A percentile compares a stretch with the other conserved stretches of the same genome.
phyloP scores from a whole-genome alignment of 2,797 vertebrate genomes.

The Helicolenus hilgendorfi region DNA sequence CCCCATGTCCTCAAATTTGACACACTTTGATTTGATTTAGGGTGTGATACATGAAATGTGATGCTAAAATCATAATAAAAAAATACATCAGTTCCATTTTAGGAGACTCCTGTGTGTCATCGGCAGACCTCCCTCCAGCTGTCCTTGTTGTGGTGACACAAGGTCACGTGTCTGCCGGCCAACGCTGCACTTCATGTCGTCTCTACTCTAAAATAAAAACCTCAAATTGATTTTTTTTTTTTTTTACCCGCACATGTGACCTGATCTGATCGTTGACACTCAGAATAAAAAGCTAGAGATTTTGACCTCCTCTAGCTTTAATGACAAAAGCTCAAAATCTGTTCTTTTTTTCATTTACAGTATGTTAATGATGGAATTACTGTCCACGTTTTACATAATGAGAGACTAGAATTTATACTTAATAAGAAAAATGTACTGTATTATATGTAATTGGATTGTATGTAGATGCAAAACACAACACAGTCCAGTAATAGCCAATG shows the following conservation, averaged over 20 bases:
- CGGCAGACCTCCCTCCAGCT: neutral
- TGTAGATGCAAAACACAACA: too few species aligned
- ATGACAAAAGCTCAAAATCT: too few species aligned
- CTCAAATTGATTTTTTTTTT: neutral
- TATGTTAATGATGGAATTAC: neutral
- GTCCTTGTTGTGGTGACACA: slow-evolving; percentile 39
- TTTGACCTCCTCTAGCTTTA: neutral
- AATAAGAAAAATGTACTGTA: too few species aligned
- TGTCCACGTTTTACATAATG: neutral
- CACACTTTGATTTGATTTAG: neutral
- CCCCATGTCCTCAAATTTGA: neutral
- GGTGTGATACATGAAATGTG: neutral
- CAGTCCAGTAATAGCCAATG: too few species aligned
- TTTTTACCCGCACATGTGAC: neutral
- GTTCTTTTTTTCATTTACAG: too few species aligned
- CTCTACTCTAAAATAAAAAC: neutral
- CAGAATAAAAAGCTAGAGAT: neutral
- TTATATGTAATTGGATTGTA: too few species aligned
- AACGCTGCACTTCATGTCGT: slow-evolving; percentile 12
- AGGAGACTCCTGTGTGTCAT: slow-evolving; percentile 5
- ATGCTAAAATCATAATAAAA: neutral
- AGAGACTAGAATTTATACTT: neutral
- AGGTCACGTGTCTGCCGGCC: slow-evolving; percentile 38
- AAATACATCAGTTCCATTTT: neutral
- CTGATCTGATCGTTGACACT: neutral